phyloP scores from a whole-genome alignment of 2,888 invertebrate genomes.

The Ophion slaviceki region DNA sequence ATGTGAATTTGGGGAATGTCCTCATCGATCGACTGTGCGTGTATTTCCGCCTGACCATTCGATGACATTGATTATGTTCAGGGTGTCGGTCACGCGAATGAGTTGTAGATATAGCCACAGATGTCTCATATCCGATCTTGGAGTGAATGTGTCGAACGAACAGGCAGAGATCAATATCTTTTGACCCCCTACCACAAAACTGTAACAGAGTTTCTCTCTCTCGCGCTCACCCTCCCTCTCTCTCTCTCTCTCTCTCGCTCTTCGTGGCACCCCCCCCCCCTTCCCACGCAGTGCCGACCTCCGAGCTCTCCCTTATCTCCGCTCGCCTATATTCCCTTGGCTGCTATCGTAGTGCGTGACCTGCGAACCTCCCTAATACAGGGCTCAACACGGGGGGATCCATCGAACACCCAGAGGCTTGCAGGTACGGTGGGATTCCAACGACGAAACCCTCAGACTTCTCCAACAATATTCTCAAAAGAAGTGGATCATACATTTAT shows the following conservation, averaged over 20 bases:
- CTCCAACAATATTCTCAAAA: neutral
- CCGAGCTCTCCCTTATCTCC: slow-evolving; percentile 53
- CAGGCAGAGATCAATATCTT: slow-evolving; percentile 70
- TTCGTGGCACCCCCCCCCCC: slow-evolving; percentile 26
- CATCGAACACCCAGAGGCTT: slow-evolving; percentile 41
- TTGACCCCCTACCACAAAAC: slow-evolving; percentile 66
- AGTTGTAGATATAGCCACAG: slow-evolving; percentile 37
- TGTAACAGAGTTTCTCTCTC: slow-evolving; percentile 52
- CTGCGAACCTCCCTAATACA: slow-evolving; percentile 63
- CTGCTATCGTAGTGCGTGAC: slow-evolving; percentile 65
- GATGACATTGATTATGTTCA: neutral
- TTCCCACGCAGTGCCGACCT: slow-evolving; percentile 41
- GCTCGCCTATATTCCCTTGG: slow-evolving; percentile 60
- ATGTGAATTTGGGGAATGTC: slow-evolving; percentile 5
- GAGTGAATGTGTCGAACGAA: slow-evolving; percentile 67
- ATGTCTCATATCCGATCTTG: slow-evolving; percentile 63
- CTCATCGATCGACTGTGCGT: slow-evolving; percentile 19
- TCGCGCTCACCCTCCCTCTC: slow-evolving; percentile 37
- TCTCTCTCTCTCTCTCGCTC: slow-evolving; percentile 29
- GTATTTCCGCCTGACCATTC: neutral
- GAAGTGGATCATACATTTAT: neutral
- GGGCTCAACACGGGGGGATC: slow-evolving; percentile 47
- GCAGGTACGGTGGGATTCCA: slow-evolving; percentile 64
- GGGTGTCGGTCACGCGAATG: slow-evolving; percentile 3
- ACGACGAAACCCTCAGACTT: slow-evolving; percentile 46